Evolutionary conservation across 1,140 invertebrate species (phyloP).

Genomic region (Lamellibrachia luymesi): DNA sequence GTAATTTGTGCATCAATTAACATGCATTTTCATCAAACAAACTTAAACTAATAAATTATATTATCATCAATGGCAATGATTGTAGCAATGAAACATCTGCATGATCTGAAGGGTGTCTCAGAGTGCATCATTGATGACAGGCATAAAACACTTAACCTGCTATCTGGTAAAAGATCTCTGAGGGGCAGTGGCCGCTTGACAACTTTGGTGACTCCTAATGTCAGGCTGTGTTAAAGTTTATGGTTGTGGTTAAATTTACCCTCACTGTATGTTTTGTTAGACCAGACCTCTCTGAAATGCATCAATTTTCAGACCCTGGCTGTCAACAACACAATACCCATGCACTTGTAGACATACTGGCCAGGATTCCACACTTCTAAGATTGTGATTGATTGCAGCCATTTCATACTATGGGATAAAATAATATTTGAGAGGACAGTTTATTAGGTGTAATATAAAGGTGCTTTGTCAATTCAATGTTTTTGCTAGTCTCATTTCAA

Average conservation of each 20-base stretch:
- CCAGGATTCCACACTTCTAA: too few species aligned
- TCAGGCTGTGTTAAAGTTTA: neutral
- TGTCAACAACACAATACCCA: neutral
- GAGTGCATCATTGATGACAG: neutral
- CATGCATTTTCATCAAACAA: neutral
- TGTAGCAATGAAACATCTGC: neutral
- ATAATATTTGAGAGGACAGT: too few species aligned
- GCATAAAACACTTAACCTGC: neutral
- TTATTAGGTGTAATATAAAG: too few species aligned
- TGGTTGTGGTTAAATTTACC: neutral
- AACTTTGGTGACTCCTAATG: neutral
- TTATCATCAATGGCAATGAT: neutral
- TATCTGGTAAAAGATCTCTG: too few species aligned
- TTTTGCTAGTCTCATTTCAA: too few species aligned
- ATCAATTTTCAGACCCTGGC: neutral
- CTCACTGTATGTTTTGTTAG: neutral
- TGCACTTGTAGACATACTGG: too few species aligned
- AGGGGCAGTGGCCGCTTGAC: neutral
- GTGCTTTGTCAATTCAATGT: too few species aligned
- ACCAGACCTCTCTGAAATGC: neutral
- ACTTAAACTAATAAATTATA: neutral
- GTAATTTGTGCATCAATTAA: too few species aligned
- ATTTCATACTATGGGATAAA: too few species aligned
- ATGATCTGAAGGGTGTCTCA: neutral
- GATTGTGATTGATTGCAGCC: too few species aligned